phyloP scores from a whole-genome alignment of 1,140 invertebrate genomes.

The Bombus cullumanus region DNA sequence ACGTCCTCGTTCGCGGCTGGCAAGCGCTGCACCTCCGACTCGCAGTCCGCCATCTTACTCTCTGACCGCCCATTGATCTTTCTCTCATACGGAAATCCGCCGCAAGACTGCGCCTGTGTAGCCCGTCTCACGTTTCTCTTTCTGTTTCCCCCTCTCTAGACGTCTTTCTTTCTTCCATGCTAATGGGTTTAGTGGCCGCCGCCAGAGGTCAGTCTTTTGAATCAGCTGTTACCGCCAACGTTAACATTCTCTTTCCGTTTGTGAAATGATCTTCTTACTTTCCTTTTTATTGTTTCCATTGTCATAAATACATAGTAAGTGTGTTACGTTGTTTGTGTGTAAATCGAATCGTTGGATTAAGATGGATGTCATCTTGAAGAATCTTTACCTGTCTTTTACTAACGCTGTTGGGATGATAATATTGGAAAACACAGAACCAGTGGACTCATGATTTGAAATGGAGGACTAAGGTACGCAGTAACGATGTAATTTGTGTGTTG shows the following conservation, averaged over 20 bases:
- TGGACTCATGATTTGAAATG: background rate
- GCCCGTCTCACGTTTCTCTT: background rate
- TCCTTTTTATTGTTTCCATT: background rate
- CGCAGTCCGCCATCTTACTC: constrained; percentile 80
- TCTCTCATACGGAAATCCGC: constrained; percentile 18
- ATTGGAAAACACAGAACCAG: background rate
- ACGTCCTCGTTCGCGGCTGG: constrained; percentile 66
- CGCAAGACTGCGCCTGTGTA: constrained; percentile 46
- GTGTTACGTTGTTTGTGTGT: no score
- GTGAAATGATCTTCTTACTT: background rate
- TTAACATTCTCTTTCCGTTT: background rate
- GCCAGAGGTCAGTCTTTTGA: background rate
- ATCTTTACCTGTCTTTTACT: no score
- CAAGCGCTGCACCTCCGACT: constrained; percentile 77
- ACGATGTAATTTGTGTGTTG: background rate
- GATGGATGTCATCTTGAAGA: background rate
- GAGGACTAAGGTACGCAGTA: background rate
- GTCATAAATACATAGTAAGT: background rate
- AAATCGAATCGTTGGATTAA: background rate
- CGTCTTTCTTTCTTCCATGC: background rate
- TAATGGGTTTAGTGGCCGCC: background rate
- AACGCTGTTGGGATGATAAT: background rate
- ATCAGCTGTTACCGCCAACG: constrained; percentile 11
- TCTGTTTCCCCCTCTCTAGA: background rate
- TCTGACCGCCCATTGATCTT: constrained; percentile 77